Conservation (phyloP, 2,797 vertebrate genomes). For the Megaceryle alcyon region DNA sequence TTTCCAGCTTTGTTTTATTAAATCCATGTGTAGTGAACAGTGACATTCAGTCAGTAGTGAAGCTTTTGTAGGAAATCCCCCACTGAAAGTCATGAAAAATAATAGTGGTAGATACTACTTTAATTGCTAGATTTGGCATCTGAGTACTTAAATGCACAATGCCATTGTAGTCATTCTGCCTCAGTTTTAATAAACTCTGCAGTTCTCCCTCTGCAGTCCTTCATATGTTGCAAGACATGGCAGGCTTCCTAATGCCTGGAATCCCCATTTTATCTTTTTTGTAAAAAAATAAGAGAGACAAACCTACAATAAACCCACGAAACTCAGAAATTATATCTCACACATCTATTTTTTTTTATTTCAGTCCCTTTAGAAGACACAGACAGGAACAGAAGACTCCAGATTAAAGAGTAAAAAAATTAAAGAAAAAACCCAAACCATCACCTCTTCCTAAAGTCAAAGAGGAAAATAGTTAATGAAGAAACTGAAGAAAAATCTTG, state of each 20-base stretch:
- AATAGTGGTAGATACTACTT: not conserved
- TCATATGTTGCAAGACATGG: not conserved
- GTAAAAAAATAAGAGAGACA: not conserved
- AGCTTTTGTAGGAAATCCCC: not conserved
- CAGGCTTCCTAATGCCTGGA: not conserved
- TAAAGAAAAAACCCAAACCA: not conserved
- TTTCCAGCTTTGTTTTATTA: not conserved
- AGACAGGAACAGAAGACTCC: not conserved
- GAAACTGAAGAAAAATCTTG: not conserved
- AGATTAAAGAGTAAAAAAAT: not conserved
- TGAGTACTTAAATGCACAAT: not conserved
- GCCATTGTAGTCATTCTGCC: not conserved
- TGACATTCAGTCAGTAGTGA: not conserved
- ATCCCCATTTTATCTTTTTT: not conserved
- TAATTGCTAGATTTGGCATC: not conserved
- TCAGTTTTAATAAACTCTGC: not conserved
- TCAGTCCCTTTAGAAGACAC: not conserved
- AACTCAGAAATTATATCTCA: not conserved
- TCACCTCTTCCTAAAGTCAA: not conserved
- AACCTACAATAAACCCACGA: not conserved
- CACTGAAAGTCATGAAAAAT: not conserved
- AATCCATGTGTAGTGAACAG: not conserved
- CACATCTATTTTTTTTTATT: not conserved
- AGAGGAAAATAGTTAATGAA: not conserved
- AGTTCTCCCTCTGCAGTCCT: not conserved